Evolutionary conservation across 2,797 vertebrate genomes (phyloP).

Genomic region (Chrysolophus pictus): DNA sequence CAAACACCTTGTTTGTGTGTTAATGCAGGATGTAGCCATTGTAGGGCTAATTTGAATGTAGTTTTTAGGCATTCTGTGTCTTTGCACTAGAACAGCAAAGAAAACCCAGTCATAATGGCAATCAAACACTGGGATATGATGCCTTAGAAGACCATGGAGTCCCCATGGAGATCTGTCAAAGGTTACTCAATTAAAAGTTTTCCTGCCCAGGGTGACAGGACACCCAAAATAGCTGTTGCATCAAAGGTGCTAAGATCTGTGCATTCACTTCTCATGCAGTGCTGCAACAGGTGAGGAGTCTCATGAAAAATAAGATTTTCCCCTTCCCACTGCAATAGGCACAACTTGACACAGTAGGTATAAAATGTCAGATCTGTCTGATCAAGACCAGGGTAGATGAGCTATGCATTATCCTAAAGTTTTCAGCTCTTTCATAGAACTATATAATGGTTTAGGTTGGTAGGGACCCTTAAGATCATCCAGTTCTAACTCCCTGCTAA

Average conservation of each 20-base stretch:
- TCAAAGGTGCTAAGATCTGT: neutral
- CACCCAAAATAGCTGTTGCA: neutral
- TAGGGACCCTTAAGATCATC: no score
- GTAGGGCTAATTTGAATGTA: neutral
- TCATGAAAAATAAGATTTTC: neutral
- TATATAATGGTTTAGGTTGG: no score
- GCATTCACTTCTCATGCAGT: neutral
- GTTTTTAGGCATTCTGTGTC: neutral
- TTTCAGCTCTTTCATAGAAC: neutral
- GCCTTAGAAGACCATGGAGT: neutral
- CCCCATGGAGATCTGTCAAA: neutral
- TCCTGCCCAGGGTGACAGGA: neutral
- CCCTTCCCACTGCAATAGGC: neutral
- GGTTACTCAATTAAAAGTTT: neutral
- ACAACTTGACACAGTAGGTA: neutral
- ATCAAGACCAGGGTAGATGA: neutral
- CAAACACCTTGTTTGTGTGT: neutral
- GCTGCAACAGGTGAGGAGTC: neutral
- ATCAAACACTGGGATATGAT: rapidly evolving
- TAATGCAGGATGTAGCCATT: neutral
- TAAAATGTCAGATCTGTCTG: neutral
- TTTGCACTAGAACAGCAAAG: neutral
- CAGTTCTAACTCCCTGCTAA: no score
- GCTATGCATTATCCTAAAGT: neutral
- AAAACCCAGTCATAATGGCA: neutral